Base-by-base conservation (phyloP, 2,888 invertebrate genomes). In the Octodonta nipae region DNA sequence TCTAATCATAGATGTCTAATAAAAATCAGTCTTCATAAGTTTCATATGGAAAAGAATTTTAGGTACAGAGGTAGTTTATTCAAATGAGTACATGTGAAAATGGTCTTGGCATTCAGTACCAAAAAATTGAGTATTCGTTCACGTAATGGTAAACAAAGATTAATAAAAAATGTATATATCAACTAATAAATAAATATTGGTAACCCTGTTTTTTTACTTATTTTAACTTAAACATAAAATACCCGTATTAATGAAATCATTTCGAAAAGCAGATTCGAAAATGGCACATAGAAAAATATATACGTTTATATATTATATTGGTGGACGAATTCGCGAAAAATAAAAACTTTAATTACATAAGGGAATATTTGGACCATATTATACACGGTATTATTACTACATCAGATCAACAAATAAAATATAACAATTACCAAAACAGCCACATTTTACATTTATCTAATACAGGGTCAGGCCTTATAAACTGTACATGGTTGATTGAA, bases 11-110 rank as follows among this genome's bases (percentile, higher is more conserved):
- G 42, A 40, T 53, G 52, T 55, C 59, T 60, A 60, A 58, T 56
- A 50, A 61, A 62, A 62, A 62, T 62, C 62, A 62, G 62, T 62
- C 62, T 62, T 62, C 55, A 60, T 48, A 35, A 51, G 52, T 58
- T 54, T 51, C 52, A 46, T 42, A 41, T 40, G 44, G 49, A 46
- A 42, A 44, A 44, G 40, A 44, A 43, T 42, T 33, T 42, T 47
- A 51, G 49, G 50, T 49, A 50, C 48, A 47, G 54, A 54, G 54
- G 54, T 55, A 54, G 54, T n/a, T n/a, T n/a, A n/a, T n/a, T n/a
- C n/a, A n/a, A n/a, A n/a, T n/a, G n/a, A n/a, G n/a, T n/a, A n/a
- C n/a, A n/a, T n/a, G n/a, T n/a, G n/a, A n/a, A n/a, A n/a, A n/a
- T n/a, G n/a, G n/a, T n/a, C n/a, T n/a, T n/a, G n/a, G n/a, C n/a